These are phyloP conservation scores for Sterrhoptilus dennistouni DNA, from an alignment of 2,113 vertebrate genomes.

Conservation along the genomic window DNA sequence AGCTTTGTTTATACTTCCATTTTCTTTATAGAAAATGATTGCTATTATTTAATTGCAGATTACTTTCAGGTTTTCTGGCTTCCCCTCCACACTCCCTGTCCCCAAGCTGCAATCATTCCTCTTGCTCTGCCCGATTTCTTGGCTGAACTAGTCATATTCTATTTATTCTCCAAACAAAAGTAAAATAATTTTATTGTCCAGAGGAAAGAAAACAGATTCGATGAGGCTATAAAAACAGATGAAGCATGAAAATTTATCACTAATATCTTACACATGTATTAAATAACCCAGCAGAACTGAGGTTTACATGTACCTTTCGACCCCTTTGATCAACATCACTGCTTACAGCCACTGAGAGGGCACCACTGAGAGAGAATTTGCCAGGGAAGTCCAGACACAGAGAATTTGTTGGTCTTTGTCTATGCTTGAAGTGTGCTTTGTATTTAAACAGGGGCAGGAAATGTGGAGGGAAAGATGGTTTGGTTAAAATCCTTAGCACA, in stretches of 20 bases:
- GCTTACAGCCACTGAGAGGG: not conserved
- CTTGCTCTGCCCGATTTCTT: not conserved
- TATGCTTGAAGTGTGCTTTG: not conserved
- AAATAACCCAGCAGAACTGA: not conserved
- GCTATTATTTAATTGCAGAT: not conserved
- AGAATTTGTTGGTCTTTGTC: not conserved
- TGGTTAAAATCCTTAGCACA: not conserved
- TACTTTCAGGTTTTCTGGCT: not conserved
- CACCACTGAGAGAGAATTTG: not conserved
- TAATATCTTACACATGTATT: not conserved
- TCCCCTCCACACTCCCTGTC: not conserved
- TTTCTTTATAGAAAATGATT: not conserved
- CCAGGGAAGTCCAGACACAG: not conserved
- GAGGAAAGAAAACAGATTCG: not conserved
- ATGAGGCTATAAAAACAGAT: not conserved
- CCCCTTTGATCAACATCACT: not conserved
- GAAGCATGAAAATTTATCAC: not conserved
- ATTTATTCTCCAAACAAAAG: not conserved
- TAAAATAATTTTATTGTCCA: not conserved
- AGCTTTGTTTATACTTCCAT: not conserved
- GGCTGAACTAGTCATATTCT: not conserved
- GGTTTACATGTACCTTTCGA: not conserved
- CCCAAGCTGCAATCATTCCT: not conserved
- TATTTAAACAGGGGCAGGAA: not conserved
- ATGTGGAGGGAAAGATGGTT: accelerated